These are phyloP conservation scores for Urosaurus nigricauda DNA, from an alignment of 2,797 vertebrate genomes.

Conservation along the genomic window DNA sequence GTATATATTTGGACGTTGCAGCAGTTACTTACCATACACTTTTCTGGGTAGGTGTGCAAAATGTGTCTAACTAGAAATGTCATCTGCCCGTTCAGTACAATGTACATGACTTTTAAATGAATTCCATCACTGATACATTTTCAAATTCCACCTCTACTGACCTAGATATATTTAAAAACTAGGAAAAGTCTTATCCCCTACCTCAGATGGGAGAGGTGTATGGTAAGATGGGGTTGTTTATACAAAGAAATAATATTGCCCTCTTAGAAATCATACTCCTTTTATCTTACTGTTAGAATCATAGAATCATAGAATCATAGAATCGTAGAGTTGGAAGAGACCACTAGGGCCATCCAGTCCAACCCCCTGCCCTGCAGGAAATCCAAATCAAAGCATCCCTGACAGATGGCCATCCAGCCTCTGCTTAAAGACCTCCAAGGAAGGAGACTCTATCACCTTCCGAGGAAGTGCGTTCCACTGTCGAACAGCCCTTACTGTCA, in stretches of 20 bases:
- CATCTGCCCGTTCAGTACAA: not conserved
- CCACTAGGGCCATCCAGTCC: too few species aligned
- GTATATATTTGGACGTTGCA: conserved; percentile 17
- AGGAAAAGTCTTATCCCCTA: not conserved
- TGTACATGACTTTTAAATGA: not conserved
- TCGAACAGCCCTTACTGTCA: too few species aligned
- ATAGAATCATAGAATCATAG: too few species aligned
- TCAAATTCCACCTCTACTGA: not conserved
- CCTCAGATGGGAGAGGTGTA: not conserved
- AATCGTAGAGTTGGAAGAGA: too few species aligned
- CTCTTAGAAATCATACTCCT: not conserved
- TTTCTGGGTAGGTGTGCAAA: not conserved
- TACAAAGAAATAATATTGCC: not conserved
- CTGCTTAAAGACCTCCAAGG: too few species aligned
- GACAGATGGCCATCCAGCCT: too few species aligned
- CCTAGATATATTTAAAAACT: not conserved
- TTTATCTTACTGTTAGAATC: not conserved
- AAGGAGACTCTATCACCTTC: too few species aligned
- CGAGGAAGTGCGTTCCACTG: too few species aligned
- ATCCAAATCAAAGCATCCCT: too few species aligned
- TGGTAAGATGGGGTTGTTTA: not conserved
- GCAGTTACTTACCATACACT: not conserved
- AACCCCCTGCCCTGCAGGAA: too few species aligned
- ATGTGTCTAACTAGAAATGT: conserved; percentile 22
- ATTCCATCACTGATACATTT: not conserved